Conservation (phyloP, 53 echinoderm and acorn worm species). For the Hippasteria phrygiana region DNA sequence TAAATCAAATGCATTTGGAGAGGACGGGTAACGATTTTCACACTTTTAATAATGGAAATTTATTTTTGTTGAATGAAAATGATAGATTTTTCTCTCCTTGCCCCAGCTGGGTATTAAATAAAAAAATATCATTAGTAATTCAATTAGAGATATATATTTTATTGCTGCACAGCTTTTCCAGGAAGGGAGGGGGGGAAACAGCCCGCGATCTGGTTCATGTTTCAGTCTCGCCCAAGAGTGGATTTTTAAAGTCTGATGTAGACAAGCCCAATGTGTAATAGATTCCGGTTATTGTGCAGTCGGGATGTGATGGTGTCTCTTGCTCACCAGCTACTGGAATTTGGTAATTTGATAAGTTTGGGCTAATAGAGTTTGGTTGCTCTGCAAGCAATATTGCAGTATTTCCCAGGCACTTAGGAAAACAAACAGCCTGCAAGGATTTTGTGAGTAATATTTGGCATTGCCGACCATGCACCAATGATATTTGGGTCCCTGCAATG, state of each 20-base stretch:
- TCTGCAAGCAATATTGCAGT: neutral
- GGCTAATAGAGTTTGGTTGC: neutral
- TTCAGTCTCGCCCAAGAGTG: neutral
- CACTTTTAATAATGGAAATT: neutral
- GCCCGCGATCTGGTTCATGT: neutral
- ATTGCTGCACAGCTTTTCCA: neutral
- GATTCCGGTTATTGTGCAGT: conserved; percentile 6
- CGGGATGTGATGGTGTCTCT: neutral
- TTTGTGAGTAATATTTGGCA: too few species aligned
- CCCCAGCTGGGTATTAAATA: neutral
- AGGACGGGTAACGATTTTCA: too few species aligned
- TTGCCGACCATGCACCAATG: too few species aligned
- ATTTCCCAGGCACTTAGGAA: neutral
- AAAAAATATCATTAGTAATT: neutral
- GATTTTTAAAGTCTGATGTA: neutral
- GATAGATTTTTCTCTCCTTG: neutral
- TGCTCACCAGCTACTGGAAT: conserved; percentile 1
- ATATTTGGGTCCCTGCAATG: too few species aligned
- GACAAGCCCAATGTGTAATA: neutral
- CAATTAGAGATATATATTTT: neutral
- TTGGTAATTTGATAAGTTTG: conserved; percentile 28
- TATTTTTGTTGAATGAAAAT: neutral
- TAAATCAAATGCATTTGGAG: too few species aligned
- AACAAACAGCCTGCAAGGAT: neutral
- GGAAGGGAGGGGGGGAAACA: neutral